Base-by-base conservation (phyloP, 2,113 vertebrate genomes). In the Cygnus atratus region DNA sequence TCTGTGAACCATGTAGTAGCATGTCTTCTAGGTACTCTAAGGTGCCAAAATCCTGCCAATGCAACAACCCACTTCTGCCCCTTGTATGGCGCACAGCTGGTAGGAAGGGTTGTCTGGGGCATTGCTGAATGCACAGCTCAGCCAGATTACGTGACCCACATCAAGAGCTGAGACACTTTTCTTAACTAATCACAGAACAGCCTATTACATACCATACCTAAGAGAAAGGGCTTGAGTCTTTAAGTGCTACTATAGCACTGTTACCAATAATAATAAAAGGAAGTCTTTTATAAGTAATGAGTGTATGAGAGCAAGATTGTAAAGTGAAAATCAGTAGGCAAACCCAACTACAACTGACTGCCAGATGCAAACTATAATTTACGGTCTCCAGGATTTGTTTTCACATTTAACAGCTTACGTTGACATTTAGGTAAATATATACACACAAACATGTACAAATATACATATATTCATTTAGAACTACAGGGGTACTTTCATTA, bases 121-220 rank as follows among this genome's bases (percentile, higher is more conserved):
- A 76, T 46, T 46, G 31, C 50, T 44, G 84, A 74, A 75, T 61
- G 7, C 55, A 29, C 0, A 2, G 4, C 29, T 82, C 75, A 44
- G 11, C 6, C 1, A 20, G 61, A 44, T 43, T 54, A 7, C 19
- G 18, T 15, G 17, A 46, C 31, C 59, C 17, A 14, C 1, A 1
- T 12, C 41, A 71, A 22, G 44, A 48, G 26, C 35, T 81, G 46
- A 62, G 37, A 72, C 9, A 13, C 41, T 19, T 73, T 43, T 58
- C 0, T 1, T 43, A 83, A 55, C 7, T 66, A 75, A 75, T 7
- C 50, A 31, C 21, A 41, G 14, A 71, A 13, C 11, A 11, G 26
- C 50, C 52, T 43, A 1, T 39, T 44, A 17, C 10, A 20, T 31
- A 71, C 21, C 46, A 15, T 10, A 28, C 5, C 28, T 77, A 44